Conservation (phyloP, 2,113 vertebrate genomes). For the Lagenorhynchus albirostris region DNA sequence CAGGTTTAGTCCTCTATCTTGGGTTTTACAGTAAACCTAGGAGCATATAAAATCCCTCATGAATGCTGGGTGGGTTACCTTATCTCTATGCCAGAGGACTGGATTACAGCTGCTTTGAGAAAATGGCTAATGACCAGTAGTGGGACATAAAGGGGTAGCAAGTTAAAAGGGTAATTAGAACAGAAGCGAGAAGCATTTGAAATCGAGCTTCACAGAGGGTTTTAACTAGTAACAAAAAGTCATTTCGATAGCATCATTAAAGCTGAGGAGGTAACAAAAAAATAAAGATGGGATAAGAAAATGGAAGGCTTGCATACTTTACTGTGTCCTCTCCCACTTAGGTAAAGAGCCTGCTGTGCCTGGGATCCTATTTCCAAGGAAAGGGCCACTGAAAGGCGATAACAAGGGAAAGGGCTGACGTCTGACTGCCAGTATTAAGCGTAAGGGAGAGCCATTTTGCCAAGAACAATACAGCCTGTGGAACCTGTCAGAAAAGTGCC, state of each 20-base stretch:
- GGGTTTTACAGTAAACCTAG: conserved; percentile 61
- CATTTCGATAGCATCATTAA: conserved; percentile 68
- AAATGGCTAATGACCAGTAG: conserved; percentile 63
- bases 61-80: conserved; percentile 66
- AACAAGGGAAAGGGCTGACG: conserved; percentile 9
- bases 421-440: conserved; percentile 15
- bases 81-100: conserved; percentile 71
- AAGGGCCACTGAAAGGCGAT: conserved; percentile 48
- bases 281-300: conserved; percentile 72
- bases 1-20: conserved; percentile 39
- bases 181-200: conserved; percentile 65
- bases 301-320: conserved; percentile 51
- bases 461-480: conserved; percentile 36
- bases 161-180: conserved; percentile 77
- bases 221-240: conserved; percentile 74
- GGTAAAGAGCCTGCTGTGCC: conserved; percentile 46
- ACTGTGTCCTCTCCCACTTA: conserved; percentile 26
- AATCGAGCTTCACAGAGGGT: conserved; percentile 66
- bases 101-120: conserved; percentile 76
- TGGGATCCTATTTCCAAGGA: conserved; percentile 61
- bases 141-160: conserved; percentile 62
- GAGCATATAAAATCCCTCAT: conserved; percentile 57
- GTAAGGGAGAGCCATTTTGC: conserved; percentile 12
- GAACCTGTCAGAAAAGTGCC: neutral
- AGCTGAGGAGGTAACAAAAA: conserved; percentile 65